Evolutionary conservation across 1,140 invertebrate species (phyloP).

Genomic region (Ips nitidus): DNA sequence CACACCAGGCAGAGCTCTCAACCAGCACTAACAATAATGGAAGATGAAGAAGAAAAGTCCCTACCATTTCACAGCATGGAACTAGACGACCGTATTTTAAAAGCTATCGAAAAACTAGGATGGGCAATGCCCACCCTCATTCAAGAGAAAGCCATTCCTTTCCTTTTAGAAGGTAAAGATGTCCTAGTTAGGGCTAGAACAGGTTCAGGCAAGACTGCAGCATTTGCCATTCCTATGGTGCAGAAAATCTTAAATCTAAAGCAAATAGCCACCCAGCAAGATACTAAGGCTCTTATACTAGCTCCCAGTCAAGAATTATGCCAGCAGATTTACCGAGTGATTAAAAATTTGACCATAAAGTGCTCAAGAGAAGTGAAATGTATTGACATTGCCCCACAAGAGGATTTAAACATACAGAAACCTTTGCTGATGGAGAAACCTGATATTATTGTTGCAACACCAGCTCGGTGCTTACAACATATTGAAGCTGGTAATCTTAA

Average conservation of each 20-base stretch:
- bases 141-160: slow-evolving; percentile 93
- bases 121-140: slow-evolving; percentile 94
- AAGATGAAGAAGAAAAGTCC: slow-evolving; percentile 57
- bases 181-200: slow-evolving; percentile 92
- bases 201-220: slow-evolving; percentile 98
- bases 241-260: slow-evolving; percentile 91
- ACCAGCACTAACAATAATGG: neutral
- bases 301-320: slow-evolving; percentile 93
- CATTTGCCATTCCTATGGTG: slow-evolving; percentile 92
- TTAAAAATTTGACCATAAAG: slow-evolving; percentile 74
- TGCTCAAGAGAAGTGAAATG: slow-evolving; percentile 83
- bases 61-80: slow-evolving; percentile 88
- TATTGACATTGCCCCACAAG: slow-evolving; percentile 79
- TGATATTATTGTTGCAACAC: slow-evolving; percentile 94
- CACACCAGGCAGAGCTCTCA: too few relatives aligned
- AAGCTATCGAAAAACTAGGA: slow-evolving; percentile 88
- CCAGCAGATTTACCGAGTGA: slow-evolving; percentile 78
- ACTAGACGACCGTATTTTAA: slow-evolving; percentile 87
- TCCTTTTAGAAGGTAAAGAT: slow-evolving; percentile 97
- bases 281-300: slow-evolving; percentile 76
- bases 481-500: slow-evolving; percentile 76
- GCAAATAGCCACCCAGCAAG: slow-evolving; percentile 69
- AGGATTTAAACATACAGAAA: slow-evolving; percentile 71
- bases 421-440: slow-evolving; percentile 78
- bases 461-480: slow-evolving; percentile 81